phyloP scores from a whole-genome alignment of 2,113 vertebrate species.

The Cichladusa arquata region DNA sequence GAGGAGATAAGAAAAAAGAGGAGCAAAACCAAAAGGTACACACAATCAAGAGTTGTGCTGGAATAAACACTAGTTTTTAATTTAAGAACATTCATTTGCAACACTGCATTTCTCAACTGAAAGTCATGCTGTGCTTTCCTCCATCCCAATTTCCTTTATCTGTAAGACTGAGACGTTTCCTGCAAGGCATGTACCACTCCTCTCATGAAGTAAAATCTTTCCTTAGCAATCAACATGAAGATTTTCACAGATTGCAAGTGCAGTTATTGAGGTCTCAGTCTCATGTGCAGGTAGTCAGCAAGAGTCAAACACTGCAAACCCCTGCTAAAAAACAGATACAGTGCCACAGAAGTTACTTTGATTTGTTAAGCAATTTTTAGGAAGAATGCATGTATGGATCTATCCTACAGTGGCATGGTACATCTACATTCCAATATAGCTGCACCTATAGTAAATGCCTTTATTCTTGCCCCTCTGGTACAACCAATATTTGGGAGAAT shows the following conservation, averaged over 20 bases:
- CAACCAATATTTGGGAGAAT: background rate
- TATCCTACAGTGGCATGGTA: background rate
- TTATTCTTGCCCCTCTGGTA: background rate
- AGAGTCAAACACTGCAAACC: background rate
- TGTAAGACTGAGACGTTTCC: background rate
- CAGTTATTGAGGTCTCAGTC: background rate
- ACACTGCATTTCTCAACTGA: background rate
- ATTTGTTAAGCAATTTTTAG: background rate
- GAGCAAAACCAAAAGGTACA: background rate
- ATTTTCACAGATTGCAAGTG: background rate
- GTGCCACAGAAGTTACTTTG: background rate
- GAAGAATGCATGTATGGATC: background rate
- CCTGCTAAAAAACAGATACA: background rate
- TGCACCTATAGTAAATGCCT: background rate
- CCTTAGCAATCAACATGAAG: background rate
- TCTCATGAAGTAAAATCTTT: background rate
- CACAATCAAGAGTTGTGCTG: background rate
- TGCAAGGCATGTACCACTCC: background rate
- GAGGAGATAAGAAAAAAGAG: background rate
- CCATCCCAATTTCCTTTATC: background rate
- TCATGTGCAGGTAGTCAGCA: background rate
- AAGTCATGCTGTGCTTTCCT: background rate
- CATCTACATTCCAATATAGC: background rate
- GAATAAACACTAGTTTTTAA: background rate
- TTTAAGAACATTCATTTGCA: background rate